Percentiles rank a stretch among this genome's conserved stretches.
Evolutionary conservation across 2,888 invertebrate genomes (phyloP).

Genomic region (Spilarctia lutea): DNA sequence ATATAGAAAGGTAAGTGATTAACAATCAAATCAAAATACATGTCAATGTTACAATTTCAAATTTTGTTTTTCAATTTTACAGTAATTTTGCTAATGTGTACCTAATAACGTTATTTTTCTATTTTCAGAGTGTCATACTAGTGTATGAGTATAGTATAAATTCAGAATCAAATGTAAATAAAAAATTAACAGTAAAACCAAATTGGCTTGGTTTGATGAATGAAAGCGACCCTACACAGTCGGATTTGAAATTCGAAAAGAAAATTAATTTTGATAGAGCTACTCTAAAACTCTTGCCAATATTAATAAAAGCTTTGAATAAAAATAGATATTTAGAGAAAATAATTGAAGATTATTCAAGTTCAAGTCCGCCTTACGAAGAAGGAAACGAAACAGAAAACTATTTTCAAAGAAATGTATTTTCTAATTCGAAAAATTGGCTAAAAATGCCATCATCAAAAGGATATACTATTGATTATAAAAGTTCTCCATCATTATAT

Average conservation of each 20-base stretch:
- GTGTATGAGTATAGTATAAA: conserved; percentile 72
- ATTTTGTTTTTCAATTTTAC: not conserved
- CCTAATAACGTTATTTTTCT: conserved; percentile 23
- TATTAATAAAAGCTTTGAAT: conserved; percentile 70
- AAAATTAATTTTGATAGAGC: conserved; percentile 62
- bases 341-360: conserved; percentile 63
- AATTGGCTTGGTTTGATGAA: conserved; percentile 70
- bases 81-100: not conserved
- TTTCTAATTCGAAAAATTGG: conserved; percentile 61
- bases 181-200: conserved; percentile 45
- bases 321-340: conserved; percentile 67
- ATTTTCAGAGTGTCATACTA: conserved; percentile 74
- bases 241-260: conserved; percentile 60
- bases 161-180: conserved; percentile 48
- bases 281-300: conserved; percentile 68
- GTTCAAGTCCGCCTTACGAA: conserved; percentile 52
- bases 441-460: conserved; percentile 62
- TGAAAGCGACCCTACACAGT: conserved; percentile 56
- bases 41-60: not conserved
- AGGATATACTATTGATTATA: conserved; percentile 65
- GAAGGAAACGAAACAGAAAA: conserved; percentile 57
- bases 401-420: conserved; percentile 59
- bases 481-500: conserved; percentile 65
- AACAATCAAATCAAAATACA: not conserved
- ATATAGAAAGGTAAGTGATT: not conserved